Base-by-base conservation (phyloP, 2,113 vertebrate genomes). In the Neomonachus schauinslandi region DNA sequence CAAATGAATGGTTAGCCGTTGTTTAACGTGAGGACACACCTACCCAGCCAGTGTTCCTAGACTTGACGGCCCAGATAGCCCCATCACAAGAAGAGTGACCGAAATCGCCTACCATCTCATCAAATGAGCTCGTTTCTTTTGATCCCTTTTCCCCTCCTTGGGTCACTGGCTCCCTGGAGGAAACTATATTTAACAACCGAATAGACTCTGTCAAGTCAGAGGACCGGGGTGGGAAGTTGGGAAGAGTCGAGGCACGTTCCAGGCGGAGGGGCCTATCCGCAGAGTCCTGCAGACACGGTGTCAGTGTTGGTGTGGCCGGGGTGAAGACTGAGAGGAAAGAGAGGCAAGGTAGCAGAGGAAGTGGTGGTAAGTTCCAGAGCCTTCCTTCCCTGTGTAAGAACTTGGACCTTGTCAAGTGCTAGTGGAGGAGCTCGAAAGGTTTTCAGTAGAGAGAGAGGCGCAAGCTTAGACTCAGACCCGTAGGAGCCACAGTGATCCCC, bases 251-350 rank as follows among this genome's bases (percentile, higher is more conserved):
- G 3, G 4, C 1, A 8, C 1, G 0, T 53, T 72, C 59, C 72
- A 57, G 63, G 14, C 33, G 0, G 5, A 24, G 11, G 26, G 31
- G 4, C 59, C 4, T 11, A 31, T 24, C 61, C 28, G 53, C 9
- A 15, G 63, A 51, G 65, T 12, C 33, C 12, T 69, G 16, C 12
- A n/a, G 53, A 24, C 31, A 22, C 0, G 1, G 53, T 5, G 4
- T 12, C 12, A 0, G 10, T 3, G 5, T 21, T 9, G 0, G 7
- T 2, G 39, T 1, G 14, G 21, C 91, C 0, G 5, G 57, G 18
- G 91, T 4, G 1, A 4, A 51, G 46, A 18, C 28, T 21, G 39
- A 21, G 46, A 21, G 39, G 28, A 55, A 36, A 46, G 33, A 33
- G 71, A n/a, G 59, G 28, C 12, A 12, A 36, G 85, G 33, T 2